A percentile compares a stretch with the other conserved stretches of the same genome.
Evolutionary conservation across 2,797 vertebrate genomes (phyloP).

Genomic region (Lacerta bilineata): DNA sequence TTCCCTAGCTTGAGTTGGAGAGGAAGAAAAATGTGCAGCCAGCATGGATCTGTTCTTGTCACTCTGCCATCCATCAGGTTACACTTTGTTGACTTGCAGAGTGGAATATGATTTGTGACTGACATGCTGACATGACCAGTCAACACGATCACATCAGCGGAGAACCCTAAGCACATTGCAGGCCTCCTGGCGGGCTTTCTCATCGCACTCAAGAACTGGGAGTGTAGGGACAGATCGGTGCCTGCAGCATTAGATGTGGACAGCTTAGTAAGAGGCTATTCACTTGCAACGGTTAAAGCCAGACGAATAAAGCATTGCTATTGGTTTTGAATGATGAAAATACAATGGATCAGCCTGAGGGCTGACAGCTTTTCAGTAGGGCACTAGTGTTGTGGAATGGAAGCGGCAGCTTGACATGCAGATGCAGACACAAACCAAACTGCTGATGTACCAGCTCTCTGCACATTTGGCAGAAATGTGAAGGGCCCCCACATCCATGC

Average conservation of each 20-base stretch:
- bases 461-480: not conserved
- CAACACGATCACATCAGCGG: slow-evolving; percentile 20
- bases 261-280: not conserved
- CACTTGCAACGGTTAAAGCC: not conserved
- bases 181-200: not conserved
- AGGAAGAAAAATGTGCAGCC: slow-evolving; percentile 3
- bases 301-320: not conserved
- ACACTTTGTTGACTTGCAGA: not conserved
- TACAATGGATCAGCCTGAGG: not conserved
- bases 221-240: not conserved
- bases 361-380: not conserved
- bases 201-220: not conserved
- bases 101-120: slow-evolving; percentile 13
- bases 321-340: not conserved
- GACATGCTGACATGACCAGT: slow-evolving; percentile 24
- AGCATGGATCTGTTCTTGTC: not conserved
- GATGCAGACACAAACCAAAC: not conserved
- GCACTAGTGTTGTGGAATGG: not conserved
- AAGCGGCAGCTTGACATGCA: not conserved
- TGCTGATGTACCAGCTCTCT: not conserved
- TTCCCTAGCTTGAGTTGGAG: not conserved
- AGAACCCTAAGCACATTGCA: slow-evolving; percentile 4
- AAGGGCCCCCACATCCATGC: not conserved
- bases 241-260: not conserved
- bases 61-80: slow-evolving; percentile 2